A percentile compares a stretch with the other conserved stretches of the same genome.
Conservation (phyloP, 2,888 invertebrate genomes). For the Rapana venosa region DNA sequence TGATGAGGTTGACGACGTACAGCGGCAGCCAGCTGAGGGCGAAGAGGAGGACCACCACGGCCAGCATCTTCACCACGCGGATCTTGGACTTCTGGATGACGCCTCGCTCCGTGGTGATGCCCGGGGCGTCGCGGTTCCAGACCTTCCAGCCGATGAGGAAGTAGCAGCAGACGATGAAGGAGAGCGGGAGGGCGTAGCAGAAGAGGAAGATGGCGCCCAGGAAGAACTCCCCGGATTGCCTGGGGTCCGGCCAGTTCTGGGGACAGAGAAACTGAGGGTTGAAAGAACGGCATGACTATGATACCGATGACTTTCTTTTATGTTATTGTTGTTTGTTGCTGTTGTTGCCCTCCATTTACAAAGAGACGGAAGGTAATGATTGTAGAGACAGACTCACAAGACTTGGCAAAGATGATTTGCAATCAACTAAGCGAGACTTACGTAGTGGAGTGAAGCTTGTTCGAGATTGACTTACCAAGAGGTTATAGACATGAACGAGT, state of each 20-base stretch:
- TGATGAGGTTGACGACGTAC: slow-evolving; percentile 90
- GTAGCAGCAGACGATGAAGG: slow-evolving; percentile 93
- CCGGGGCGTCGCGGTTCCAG: slow-evolving; percentile 91
- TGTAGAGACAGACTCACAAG: no score
- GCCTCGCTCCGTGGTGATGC: slow-evolving; percentile 82
- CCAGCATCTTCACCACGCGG: slow-evolving; percentile 95
- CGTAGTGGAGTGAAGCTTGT: no score
- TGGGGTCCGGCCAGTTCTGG: slow-evolving; percentile 87
- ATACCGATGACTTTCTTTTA: no score
- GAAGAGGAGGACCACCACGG: slow-evolving; percentile 94
- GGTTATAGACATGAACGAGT: no score
- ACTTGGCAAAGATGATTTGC: no score
- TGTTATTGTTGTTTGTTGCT: no score
- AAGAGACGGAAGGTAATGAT: no score
- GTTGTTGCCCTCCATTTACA: no score
- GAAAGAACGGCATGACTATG: no score
- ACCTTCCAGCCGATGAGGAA: slow-evolving; percentile 94
- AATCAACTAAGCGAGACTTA: no score
- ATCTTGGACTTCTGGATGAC: slow-evolving; percentile 90
- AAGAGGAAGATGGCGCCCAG: slow-evolving; percentile 91
- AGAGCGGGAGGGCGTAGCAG: slow-evolving; percentile 94
- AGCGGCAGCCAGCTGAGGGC: slow-evolving; percentile 95
- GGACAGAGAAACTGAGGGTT: slow-evolving; percentile 48
- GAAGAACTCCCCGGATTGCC: slow-evolving; percentile 91
- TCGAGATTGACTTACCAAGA: no score